Conservation (phyloP, 2,113 vertebrate genomes). For the Lagopus leucura region DNA sequence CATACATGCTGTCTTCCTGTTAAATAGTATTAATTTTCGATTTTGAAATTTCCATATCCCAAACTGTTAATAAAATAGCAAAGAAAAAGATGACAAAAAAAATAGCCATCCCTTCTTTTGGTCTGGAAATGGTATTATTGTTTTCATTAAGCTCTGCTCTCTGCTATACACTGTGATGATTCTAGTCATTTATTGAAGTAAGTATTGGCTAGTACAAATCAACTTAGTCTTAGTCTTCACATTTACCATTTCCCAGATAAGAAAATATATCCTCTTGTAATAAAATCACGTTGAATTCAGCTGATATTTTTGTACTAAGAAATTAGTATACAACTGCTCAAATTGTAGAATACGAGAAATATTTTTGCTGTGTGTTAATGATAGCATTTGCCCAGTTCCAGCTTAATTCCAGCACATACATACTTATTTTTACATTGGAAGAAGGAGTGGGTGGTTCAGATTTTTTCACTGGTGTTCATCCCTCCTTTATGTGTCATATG, state of each 20-base stretch:
- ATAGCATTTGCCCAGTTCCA: neutral
- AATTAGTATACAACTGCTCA: neutral
- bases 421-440: neutral
- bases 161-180: neutral
- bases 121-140: neutral
- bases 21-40: neutral
- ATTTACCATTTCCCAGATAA: neutral
- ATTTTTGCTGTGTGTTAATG: neutral
- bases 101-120: neutral
- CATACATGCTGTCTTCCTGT: neutral
- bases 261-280: neutral
- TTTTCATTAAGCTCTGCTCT: neutral
- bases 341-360: neutral
- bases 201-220: neutral
- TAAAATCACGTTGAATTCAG: neutral
- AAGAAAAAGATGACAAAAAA: neutral
- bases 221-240: neutral
- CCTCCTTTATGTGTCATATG: neutral
- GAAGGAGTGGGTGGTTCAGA: neutral
- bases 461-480: accelerated
- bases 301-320: neutral
- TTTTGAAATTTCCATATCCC: neutral
- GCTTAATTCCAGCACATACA: neutral
- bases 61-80: neutral
- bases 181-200: neutral